A percentile compares a stretch with the other conserved stretches of the same genome.
Conservation (phyloP, 2,888 invertebrate species). For the Stramonita haemastoma region DNA sequence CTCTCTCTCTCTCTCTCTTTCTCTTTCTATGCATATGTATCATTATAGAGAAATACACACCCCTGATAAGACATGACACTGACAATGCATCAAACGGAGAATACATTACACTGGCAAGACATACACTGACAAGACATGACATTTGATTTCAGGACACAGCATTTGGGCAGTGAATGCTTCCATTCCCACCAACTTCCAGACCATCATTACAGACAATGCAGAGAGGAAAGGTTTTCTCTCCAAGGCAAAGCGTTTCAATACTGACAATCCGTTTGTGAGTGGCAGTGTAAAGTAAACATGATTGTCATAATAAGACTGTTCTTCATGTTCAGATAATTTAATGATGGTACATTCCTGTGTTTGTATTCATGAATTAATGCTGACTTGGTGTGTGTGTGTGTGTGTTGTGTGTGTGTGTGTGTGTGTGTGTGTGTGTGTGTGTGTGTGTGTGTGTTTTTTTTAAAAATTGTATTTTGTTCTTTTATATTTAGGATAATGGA, state of each 20-base stretch:
- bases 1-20: too few species aligned
- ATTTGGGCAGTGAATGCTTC: constrained; percentile 74
- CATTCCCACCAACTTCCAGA: constrained; percentile 77
- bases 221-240: constrained; percentile 75
- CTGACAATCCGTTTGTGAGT: constrained; percentile 62
- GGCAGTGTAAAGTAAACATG: background rate
- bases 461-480: too few species aligned
- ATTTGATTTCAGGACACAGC: constrained; percentile 66
- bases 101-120: background rate
- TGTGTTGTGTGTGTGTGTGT: background rate
- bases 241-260: constrained; percentile 73
- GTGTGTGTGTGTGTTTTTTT: background rate
- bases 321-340: background rate
- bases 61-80: too few species aligned
- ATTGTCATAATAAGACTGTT: background rate
- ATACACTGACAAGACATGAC: background rate
- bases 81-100: background rate
- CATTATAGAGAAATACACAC: too few species aligned
- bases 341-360: background rate
- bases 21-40: too few species aligned
- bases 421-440: background rate
- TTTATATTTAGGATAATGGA: too few species aligned
- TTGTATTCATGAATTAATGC: background rate
- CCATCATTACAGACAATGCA: constrained; percentile 74
- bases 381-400: background rate